Evolutionary conservation across 2,888 invertebrate genomes (phyloP), one percentile per base, ranked within the genome.

Genomic region (Barypeithes pellucidus): DNA sequence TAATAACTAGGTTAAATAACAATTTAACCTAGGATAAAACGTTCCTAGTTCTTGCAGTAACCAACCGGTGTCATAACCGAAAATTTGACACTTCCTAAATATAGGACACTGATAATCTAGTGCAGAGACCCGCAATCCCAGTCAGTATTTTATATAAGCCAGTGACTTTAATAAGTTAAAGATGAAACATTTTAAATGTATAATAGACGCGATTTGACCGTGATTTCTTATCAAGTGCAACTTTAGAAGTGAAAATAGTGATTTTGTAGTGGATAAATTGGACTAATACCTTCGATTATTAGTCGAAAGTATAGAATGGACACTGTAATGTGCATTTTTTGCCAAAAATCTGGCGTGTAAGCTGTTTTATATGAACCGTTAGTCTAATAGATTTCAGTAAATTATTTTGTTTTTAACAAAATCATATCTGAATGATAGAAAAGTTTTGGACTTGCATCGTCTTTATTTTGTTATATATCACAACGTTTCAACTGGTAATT

Each of bases 61-160:
- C 29, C 11, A 16, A 45, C 29, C 11, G n/a, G 24, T 47, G 43
- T 29, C n/a, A 24, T 29, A 29, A 47, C 2, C 41, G 16, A 45
- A 62, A 45, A 24, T 22, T 14, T 33, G 43, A 62, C 62, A 29
- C 9, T 41, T 24, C 45, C 24, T 20, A 63, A 47, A 47, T 24
- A 20, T 54, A 33, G 54, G 54, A 54, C 29, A 33, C 9, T 3
- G 4, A 29, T 14, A 57, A 9, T 57, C 14, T 14, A 52, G 52
- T 24, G 63, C n/a, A 66, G 54, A 65, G 22, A 16, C 52, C 39
- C 39, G 52, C 52, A 54, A 22, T 57, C 66, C 41, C 52, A 69
- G 16, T 69, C 69, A 62, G 69, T 69, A 69, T 69, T 69, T 60
- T 29, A 47, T 47, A 22, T 52, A 36, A 66, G 22, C 54, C 66